Evolutionary conservation across 2,888 invertebrate genomes (phyloP).

Genomic region (Diarsia dahlii): DNA sequence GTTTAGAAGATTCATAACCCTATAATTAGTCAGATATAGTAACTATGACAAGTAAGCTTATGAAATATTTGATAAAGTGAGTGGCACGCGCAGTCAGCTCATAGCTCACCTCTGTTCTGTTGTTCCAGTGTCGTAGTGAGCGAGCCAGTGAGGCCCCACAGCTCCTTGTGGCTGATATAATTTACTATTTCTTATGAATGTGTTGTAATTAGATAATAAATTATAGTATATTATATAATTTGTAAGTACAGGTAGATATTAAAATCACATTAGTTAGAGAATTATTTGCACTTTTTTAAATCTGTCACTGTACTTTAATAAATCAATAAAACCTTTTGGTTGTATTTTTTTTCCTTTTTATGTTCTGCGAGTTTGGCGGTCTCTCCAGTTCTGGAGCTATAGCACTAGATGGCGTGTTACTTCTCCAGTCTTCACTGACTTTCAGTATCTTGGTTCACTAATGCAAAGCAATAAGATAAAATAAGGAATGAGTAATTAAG

Average conservation of each 20-base stretch:
- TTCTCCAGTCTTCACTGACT: no score
- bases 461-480: no score
- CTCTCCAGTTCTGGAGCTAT: no score
- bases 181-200: constrained; percentile 48
- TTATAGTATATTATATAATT: constrained; percentile 41
- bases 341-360: neutral
- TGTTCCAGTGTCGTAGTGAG: constrained; percentile 15
- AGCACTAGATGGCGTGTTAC: no score
- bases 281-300: constrained; percentile 88
- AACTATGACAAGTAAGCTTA: constrained; percentile 70
- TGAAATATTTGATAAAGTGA: constrained; percentile 74
- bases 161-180: constrained; percentile 7
- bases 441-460: no score
- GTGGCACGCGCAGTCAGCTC: neutral
- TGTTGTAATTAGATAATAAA: constrained; percentile 51
- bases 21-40: constrained; percentile 42
- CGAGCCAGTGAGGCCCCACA: neutral
- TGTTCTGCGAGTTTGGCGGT: no score
- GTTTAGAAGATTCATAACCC: constrained; percentile 41
- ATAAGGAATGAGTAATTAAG: no score
- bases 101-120: constrained; percentile 10
- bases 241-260: constrained; percentile 60
- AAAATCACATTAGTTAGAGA: constrained; percentile 66
- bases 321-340: constrained; percentile 52
- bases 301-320: constrained; percentile 71